phyloP scores from a whole-genome alignment of 92 coral and sea anemone species.

The Heteractis magnifica region DNA sequence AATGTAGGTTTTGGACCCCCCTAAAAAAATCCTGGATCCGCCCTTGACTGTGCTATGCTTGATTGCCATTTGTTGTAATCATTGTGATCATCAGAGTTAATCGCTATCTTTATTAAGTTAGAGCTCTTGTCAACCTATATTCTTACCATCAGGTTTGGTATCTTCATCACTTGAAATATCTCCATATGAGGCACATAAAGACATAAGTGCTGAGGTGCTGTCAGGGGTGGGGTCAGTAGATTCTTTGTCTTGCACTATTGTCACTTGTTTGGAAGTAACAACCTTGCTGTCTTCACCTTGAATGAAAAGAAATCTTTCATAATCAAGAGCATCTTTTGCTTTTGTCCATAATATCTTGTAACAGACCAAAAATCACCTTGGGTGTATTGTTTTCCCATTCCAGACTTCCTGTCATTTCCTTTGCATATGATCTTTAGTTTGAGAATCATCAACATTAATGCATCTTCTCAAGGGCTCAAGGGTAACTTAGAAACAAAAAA shows the following conservation, averaged over 20 bases:
- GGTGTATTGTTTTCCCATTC: background rate
- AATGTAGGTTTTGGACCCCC: too few relatives aligned
- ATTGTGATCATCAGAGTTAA: too few relatives aligned
- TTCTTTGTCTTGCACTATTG: background rate
- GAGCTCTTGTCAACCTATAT: background rate
- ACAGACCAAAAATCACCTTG: too few relatives aligned
- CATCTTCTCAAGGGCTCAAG: too few relatives aligned
- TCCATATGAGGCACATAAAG: constrained; percentile 58
- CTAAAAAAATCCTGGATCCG: too few relatives aligned
- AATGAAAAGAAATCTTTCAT: background rate
- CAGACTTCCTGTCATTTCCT: too few relatives aligned
- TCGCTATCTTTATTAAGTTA: too few relatives aligned
- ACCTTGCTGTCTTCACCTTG: background rate
- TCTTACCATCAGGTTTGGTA: constrained; percentile 23
- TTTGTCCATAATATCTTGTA: too few relatives aligned
- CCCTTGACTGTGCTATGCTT: too few relatives aligned
- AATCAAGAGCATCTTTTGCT: too few relatives aligned
- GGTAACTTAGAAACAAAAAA: background rate
- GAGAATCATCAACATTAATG: background rate
- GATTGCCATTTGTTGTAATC: too few relatives aligned
- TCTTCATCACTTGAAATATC: constrained; percentile 71
- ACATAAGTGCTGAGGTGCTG: constrained; percentile 34
- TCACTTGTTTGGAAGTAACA: background rate
- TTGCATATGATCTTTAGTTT: too few relatives aligned
- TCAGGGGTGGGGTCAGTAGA: constrained; percentile 18